phyloP scores from a whole-genome alignment of 1,140 invertebrate genomes.

The Neomicropteryx cornuta region DNA sequence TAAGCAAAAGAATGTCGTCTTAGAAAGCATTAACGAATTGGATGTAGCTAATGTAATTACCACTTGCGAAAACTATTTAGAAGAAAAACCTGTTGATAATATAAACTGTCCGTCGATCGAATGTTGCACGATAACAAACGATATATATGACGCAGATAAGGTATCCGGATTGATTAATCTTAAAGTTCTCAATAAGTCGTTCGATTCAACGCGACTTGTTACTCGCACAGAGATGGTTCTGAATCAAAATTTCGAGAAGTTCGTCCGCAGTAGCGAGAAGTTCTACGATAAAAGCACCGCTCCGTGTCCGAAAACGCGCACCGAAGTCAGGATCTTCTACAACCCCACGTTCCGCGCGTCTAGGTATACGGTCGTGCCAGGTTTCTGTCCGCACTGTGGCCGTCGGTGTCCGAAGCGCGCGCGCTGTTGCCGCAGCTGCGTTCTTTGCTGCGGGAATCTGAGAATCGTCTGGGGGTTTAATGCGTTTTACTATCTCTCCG shows the following conservation, averaged over 20 bases:
- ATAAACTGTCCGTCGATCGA: not conserved
- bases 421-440: no score
- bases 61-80: no score
- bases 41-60: no score
- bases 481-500: no score
- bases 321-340: slow-evolving; percentile 36
- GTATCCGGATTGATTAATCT: slow-evolving; percentile 29
- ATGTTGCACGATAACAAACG: slow-evolving; percentile 8
- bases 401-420: slow-evolving; percentile 22
- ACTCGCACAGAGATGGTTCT: no score
- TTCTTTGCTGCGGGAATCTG: no score
- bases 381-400: slow-evolving; percentile 26
- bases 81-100: slow-evolving; percentile 6
- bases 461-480: no score
- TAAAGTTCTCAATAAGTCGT: slow-evolving; percentile 27
- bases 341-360: slow-evolving; percentile 32
- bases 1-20: no score
- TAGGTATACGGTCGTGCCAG: slow-evolving; percentile 14
- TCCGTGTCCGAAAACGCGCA: slow-evolving; percentile 9
- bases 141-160: no score
- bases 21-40: no score
- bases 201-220: no score
- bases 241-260: slow-evolving; percentile 34
- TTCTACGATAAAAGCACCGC: slow-evolving; percentile 28
- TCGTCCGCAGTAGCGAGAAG: slow-evolving; percentile 33